Evolutionary conservation across 2,113 vertebrate genomes (phyloP).

Genomic region (Leptocoma aspasia): DNA sequence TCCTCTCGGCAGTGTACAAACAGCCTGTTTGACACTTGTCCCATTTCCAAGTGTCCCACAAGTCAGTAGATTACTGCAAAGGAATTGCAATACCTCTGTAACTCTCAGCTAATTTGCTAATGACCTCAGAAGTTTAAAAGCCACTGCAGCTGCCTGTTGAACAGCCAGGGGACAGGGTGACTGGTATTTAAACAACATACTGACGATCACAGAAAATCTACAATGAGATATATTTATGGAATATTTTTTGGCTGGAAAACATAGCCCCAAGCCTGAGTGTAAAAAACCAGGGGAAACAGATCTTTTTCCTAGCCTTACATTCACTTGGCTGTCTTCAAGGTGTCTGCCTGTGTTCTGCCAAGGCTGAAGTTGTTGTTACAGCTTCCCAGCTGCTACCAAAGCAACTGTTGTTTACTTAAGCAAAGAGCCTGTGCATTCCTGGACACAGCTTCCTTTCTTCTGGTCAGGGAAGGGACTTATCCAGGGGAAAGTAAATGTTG

Average conservation of each 20-base stretch:
- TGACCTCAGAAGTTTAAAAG: constrained; percentile 14
- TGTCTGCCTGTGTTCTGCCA: neutral
- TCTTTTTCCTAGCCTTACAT: neutral
- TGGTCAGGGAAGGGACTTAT: neutral
- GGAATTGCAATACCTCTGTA: neutral
- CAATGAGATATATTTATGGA: neutral
- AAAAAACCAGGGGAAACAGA: neutral
- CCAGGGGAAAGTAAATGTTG: neutral
- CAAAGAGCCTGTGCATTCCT: constrained; percentile 2
- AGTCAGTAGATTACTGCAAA: neutral
- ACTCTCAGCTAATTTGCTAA: neutral
- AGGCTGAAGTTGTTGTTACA: constrained; percentile 21
- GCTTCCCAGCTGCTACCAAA: neutral
- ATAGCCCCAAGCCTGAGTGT: neutral
- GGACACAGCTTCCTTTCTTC: neutral
- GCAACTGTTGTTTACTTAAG: neutral
- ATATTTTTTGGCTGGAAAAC: constrained; percentile 33
- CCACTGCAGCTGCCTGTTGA: neutral
- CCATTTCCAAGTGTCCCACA: neutral
- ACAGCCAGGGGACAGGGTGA: neutral
- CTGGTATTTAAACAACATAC: constrained; percentile 20
- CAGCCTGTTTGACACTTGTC: neutral
- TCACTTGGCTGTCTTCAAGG: constrained; percentile 23
- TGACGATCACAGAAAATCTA: neutral
- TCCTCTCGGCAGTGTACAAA: neutral